Percentiles rank a stretch among this genome's conserved stretches.
These are phyloP conservation scores for Drosophila nasuta DNA, from an alignment of 1,140 invertebrate genomes.

Conservation along the genomic window DNA sequence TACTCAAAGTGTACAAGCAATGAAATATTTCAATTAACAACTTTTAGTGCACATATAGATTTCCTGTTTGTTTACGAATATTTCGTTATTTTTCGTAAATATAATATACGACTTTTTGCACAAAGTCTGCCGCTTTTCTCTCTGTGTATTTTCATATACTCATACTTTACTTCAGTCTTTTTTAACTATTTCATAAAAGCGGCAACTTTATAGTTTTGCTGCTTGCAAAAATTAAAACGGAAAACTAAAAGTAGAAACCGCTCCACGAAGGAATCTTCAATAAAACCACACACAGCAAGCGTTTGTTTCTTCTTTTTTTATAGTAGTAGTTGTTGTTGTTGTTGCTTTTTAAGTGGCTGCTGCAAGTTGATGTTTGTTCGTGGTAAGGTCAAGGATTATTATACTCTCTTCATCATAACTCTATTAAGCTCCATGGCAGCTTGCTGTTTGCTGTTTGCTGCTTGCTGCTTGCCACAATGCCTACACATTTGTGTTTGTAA, in stretches of 20 bases:
- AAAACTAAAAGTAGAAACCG: slow-evolving; percentile 46
- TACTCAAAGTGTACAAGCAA: no score
- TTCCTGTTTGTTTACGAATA: no score
- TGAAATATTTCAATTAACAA: no score
- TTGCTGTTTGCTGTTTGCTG: slow-evolving; percentile 8
- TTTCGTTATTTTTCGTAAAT: no score
- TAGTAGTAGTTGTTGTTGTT: slow-evolving; percentile 58
- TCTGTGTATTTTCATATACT: background rate
- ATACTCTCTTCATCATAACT: slow-evolving; percentile 76
- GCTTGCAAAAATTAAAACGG: slow-evolving; percentile 37
- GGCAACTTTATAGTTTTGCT: background rate
- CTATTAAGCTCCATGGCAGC: slow-evolving; percentile 66
- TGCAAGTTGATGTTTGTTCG: slow-evolving; percentile 64
- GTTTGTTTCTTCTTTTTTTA: background rate
- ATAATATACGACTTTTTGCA: no score
- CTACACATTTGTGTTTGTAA: slow-evolving; percentile 73
- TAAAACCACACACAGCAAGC: slow-evolving; percentile 28
- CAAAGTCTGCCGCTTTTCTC: background rate
- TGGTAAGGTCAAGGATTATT: slow-evolving; percentile 81
- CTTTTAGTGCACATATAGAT: no score
- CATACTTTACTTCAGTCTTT: background rate
- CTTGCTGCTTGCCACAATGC: slow-evolving; percentile 1
- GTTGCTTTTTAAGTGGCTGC: slow-evolving; percentile 42
- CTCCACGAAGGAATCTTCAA: slow-evolving; percentile 54
- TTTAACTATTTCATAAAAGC: background rate